These are phyloP conservation scores for Drosophila limbata DNA, from an alignment of 2,888 invertebrate genomes.

Conservation along the genomic window DNA sequence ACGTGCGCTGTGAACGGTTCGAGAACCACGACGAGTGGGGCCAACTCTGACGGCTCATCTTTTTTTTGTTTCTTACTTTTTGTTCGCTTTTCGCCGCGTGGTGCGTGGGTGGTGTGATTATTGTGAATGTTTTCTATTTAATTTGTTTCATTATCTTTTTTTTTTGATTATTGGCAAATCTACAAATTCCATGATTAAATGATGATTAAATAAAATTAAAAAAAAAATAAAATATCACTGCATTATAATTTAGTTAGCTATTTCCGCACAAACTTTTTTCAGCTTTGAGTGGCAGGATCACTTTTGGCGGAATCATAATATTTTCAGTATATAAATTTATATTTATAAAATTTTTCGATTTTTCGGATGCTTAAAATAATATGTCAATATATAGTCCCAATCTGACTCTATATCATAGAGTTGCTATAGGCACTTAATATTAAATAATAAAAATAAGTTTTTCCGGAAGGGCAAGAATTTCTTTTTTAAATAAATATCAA, in stretches of 20 bases:
- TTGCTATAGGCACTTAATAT: too few species aligned
- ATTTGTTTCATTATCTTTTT: neutral
- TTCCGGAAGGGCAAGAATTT: too few species aligned
- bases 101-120: slow-evolving; percentile 25
- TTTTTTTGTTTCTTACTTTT: neutral
- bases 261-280: neutral
- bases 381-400: too few species aligned
- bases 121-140: slow-evolving; percentile 20
- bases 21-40: slow-evolving; percentile 8
- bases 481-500: too few species aligned
- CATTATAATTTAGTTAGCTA: neutral
- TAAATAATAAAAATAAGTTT: too few species aligned
- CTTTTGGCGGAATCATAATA: too few species aligned
- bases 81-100: slow-evolving; percentile 32
- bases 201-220: neutral
- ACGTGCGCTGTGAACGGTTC: slow-evolving; percentile 56
- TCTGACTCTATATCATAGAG: too few species aligned
- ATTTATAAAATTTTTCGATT: too few species aligned
- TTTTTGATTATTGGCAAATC: neutral
- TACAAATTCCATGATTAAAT: neutral
- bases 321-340: too few species aligned
- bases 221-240: neutral
- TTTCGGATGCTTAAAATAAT: too few species aligned
- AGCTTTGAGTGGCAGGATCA: too few species aligned
- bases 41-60: slow-evolving; percentile 11